Conservation (phyloP, 2,888 invertebrate species). For the Plebejus argus region DNA sequence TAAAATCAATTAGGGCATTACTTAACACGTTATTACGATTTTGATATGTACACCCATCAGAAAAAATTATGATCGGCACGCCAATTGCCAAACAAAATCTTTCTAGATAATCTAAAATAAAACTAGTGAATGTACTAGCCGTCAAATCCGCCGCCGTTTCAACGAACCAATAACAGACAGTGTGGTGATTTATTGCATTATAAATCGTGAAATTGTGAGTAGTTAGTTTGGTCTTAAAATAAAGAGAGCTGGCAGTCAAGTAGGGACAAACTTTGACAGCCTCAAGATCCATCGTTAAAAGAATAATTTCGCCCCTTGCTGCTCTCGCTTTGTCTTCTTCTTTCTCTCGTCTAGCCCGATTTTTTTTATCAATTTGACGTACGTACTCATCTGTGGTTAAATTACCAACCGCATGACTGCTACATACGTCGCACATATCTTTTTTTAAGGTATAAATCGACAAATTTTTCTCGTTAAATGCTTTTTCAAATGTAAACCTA, state of each 20-base stretch:
- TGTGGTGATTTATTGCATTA: slow-evolving; percentile 21
- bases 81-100: no score
- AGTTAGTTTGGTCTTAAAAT: slow-evolving; percentile 16
- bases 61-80: no score
- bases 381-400: slow-evolving; percentile 27
- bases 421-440: slow-evolving; percentile 27
- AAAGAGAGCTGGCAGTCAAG: slow-evolving; percentile 20
- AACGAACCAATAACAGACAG: slow-evolving; percentile 37
- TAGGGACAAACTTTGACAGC: slow-evolving; percentile 32
- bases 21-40: no score
- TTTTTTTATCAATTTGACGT: slow-evolving; percentile 29
- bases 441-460: no score
- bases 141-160: slow-evolving; percentile 33
- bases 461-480: no score
- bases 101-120: no score
- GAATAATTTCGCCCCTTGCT: slow-evolving; percentile 16
- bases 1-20: no score
- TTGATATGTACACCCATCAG: no score
- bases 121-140: background rate
- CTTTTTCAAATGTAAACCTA: no score
- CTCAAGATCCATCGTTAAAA: slow-evolving; percentile 27
- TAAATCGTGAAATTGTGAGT: slow-evolving; percentile 28
- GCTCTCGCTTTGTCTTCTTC: slow-evolving; percentile 26
- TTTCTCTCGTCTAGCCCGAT: slow-evolving; percentile 30
- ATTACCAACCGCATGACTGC: slow-evolving; percentile 25